Evolutionary conservation across 2,797 vertebrate species (phyloP).

Genomic region (Diplodus sargus): DNA sequence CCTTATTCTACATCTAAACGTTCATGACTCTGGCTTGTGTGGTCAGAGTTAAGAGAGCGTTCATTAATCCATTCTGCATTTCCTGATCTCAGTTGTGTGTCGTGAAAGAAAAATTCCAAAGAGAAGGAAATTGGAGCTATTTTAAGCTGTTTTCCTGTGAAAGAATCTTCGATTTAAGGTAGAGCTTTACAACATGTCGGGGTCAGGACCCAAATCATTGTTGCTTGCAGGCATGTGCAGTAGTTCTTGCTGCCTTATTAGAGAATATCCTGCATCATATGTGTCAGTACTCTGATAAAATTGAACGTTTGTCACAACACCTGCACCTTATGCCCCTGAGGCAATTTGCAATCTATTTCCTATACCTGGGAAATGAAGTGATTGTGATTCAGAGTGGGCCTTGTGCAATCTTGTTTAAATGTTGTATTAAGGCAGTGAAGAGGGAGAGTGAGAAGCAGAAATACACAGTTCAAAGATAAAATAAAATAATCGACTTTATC

Average conservation of each 20-base stretch:
- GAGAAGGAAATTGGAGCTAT: conserved; percentile 1
- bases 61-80: conserved; percentile 23
- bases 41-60: conserved; percentile 11
- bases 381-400: conserved; percentile 33
- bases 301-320: conserved; percentile 18
- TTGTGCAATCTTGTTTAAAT: background rate
- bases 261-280: background rate
- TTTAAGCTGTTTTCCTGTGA: conserved; percentile 32
- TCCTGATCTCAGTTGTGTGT: conserved; percentile 26
- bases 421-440: conserved; percentile 8
- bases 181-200: conserved; percentile 11
- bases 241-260: conserved; percentile 10
- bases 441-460: background rate
- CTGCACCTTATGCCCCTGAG: background rate
- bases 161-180: conserved; percentile 19
- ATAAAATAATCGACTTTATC: too few species aligned
- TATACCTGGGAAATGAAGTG: conserved; percentile 32
- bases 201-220: conserved; percentile 46
- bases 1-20: conserved; percentile 15
- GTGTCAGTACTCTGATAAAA: conserved; percentile 14
- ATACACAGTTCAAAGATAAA: background rate
- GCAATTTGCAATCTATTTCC: conserved; percentile 18
- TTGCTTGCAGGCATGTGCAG: conserved; percentile 16
- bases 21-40: background rate
- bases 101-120: conserved; percentile 16